These are phyloP conservation scores for Danio jaintianensis DNA, from an alignment of 2,797 vertebrate species.

Conservation along the genomic window DNA sequence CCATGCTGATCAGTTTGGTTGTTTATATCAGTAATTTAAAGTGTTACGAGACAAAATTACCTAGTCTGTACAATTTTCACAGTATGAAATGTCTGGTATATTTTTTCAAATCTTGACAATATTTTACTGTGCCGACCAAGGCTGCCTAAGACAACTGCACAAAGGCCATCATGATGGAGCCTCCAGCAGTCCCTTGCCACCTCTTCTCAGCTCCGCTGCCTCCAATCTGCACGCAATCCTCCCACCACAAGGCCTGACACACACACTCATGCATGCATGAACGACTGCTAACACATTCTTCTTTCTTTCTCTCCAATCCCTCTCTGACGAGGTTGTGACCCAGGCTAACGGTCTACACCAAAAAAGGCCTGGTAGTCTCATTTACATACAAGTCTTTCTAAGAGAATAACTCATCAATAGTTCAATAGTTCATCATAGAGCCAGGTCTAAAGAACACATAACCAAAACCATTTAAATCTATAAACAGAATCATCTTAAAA, in stretches of 20 bases:
- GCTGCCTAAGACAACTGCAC: conserved; percentile 72
- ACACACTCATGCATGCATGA: conserved; percentile 49
- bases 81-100: conserved; percentile 14
- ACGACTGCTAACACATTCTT: conserved; percentile 32
- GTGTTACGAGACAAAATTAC: background rate
- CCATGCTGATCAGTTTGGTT: background rate
- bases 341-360: background rate
- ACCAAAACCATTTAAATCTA: conserved; percentile 4
- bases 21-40: conserved; percentile 18
- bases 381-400: conserved; percentile 3
- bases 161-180: conserved; percentile 36
- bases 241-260: conserved; percentile 60
- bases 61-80: conserved; percentile 8
- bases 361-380: background rate
- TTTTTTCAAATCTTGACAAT: conserved; percentile 10
- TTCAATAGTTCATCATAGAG: background rate
- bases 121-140: conserved; percentile 55
- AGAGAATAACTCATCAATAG: background rate
- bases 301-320: conserved; percentile 59
- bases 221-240: conserved; percentile 64
- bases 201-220: conserved; percentile 27
- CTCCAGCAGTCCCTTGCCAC: conserved; percentile 49
- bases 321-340: background rate
- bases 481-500: background rate
- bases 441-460: background rate